phyloP scores from a whole-genome alignment of 2,797 vertebrate species.

The Phaenicophaeus curvirostris region DNA sequence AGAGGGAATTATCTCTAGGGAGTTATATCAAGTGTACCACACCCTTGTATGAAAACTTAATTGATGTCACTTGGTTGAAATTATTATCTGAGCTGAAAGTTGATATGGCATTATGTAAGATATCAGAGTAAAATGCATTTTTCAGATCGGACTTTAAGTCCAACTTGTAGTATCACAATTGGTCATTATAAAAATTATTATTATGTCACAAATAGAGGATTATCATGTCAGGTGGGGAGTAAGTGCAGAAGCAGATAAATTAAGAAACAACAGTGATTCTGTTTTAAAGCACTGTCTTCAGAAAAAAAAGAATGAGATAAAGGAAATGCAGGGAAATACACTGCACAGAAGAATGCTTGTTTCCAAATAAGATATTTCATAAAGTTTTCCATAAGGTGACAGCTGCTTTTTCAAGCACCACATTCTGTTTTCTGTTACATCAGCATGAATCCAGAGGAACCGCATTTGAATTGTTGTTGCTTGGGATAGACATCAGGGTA shows the following conservation, averaged over 20 bases:
- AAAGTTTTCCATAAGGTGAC: constrained; percentile 66
- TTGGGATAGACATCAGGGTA: constrained; percentile 1
- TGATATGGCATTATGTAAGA: constrained; percentile 44
- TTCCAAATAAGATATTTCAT: constrained; percentile 64
- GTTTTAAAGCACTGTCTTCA: constrained; percentile 35
- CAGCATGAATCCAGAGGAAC: constrained; percentile 6
- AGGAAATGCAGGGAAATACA: constrained; percentile 16
- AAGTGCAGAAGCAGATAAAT: constrained; percentile 56
- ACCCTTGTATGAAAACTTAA: constrained; percentile 44
- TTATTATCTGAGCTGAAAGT: constrained; percentile 45
- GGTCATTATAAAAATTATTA: constrained; percentile 38
- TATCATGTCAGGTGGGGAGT: constrained; percentile 65
- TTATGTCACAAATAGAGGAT: constrained; percentile 56
- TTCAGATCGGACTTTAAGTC: constrained; percentile 53
- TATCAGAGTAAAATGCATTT: constrained; percentile 51
- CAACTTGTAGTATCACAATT: neutral
- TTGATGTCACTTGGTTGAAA: constrained; percentile 62
- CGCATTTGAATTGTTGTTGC: constrained; percentile 10
- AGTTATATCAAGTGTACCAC: constrained; percentile 35
- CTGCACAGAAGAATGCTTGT: constrained; percentile 40
- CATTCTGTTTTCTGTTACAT: neutral
- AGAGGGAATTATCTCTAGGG: constrained; percentile 18
- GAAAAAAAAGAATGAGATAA: constrained; percentile 25
- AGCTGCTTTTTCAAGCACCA: constrained; percentile 63
- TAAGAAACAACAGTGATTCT: constrained; percentile 54